Percentiles rank a stretch among this genome's conserved stretches.
Evolutionary conservation across 2,113 vertebrate species (phyloP).

Genomic region (Ornithorhynchus anatinus): DNA sequence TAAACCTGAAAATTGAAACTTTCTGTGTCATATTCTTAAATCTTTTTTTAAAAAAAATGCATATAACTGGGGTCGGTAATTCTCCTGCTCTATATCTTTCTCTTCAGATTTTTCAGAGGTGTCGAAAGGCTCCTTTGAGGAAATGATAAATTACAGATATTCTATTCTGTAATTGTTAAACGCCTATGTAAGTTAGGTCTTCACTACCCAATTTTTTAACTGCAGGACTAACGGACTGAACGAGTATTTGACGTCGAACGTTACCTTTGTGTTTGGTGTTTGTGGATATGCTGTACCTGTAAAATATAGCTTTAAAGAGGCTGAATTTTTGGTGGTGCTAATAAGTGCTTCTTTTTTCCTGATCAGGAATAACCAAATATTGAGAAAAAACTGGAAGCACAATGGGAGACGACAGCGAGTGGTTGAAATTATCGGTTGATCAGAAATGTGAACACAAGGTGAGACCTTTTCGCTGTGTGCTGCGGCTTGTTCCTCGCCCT

Average conservation of each 20-base stretch:
- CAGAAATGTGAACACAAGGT: slow-evolving; percentile 99
- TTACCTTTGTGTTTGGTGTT: slow-evolving; percentile 4
- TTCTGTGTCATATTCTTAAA: no score
- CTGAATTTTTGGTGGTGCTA: slow-evolving; percentile 15
- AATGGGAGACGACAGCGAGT: slow-evolving; percentile 98
- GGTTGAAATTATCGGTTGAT: slow-evolving; percentile 96
- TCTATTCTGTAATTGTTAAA: no score
- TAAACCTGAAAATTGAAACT: no score
- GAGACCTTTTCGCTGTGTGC: slow-evolving; percentile 38
- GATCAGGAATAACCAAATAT: slow-evolving; percentile 54
- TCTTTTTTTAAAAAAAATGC: no score
- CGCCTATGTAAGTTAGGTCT: no score
- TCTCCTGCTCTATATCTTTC: no score
- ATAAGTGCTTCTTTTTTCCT: slow-evolving; percentile 17
- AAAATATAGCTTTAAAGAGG: slow-evolving; percentile 4
- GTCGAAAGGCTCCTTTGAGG: no score
- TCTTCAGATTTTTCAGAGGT: no score
- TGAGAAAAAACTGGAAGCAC: slow-evolving; percentile 60
- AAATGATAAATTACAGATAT: no score
- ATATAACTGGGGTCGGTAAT: no score
- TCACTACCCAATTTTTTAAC: background rate
- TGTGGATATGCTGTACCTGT: background rate
- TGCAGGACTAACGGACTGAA: background rate
- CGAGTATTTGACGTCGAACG: slow-evolving; percentile 10
- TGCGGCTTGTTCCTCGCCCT: no score